Base-by-base conservation (phyloP, 2,113 vertebrate genomes). In the Festucalex cinctus region DNA sequence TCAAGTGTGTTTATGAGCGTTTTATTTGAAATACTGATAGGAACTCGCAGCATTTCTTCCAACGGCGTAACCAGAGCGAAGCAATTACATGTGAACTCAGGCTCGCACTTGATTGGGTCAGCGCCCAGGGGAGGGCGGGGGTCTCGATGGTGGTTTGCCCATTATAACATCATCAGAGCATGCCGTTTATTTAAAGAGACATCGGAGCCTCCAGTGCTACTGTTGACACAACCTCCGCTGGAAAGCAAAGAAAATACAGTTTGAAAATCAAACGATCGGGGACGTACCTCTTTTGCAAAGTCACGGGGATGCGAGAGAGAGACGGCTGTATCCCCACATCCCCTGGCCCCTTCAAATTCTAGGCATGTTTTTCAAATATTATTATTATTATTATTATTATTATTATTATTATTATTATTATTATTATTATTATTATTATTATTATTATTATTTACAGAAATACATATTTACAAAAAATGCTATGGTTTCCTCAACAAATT, bases 101-200 rank as follows among this genome's bases (percentile, higher is more conserved):
- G 12, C 48, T 51, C 70, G 65, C 54, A 62, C 37, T 75, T 26
- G 14, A 73, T 70, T 28, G 68, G 86, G 87, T 88, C 83, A 77
- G 10, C 36, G 75, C 86, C 80, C 80, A 63, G 69, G 85, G 87
- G 86, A 83, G 70, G 9, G 37, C 6, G 9, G n/a, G 12, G n/a
- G 59, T 57, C 37, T 62, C n/a, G 12, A 43, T 24, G 37, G 1
- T 71, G 81, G 72, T 82, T 75, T 81, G 73, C 82, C 80, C 81
- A 79, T 88, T 90, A 87, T 86, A 89, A 86, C 81, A 88, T 80
- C 74, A 89, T 88, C 83, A 87, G 79, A 86, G 70, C 65, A 73
- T 73, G 67, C 43, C 35, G 83, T 81, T 89, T 91, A 83, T 91
- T 90, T 88, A 84, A 85, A 77, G 63, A 89, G 86, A 88, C 76